Conservation (phyloP, 2,113 vertebrate species). For the Cyprinus carpio region DNA sequence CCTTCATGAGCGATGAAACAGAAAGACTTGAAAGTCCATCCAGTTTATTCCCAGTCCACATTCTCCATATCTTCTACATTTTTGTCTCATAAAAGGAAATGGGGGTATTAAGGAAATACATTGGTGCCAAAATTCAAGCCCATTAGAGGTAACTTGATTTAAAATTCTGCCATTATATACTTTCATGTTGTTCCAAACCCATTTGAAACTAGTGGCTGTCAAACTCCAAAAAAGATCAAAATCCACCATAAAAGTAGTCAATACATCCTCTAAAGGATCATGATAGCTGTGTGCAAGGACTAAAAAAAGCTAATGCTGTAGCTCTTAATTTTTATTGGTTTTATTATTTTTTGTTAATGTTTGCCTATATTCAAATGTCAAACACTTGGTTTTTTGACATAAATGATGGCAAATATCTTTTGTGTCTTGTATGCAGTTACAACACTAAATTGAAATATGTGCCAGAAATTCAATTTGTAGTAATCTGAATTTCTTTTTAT, state of each 20-base stretch:
- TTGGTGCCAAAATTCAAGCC: not conserved
- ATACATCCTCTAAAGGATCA: not conserved
- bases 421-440: too few species aligned
- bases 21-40: slow-evolving; percentile 32
- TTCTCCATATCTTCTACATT: not conserved
- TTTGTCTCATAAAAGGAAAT: not conserved
- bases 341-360: too few species aligned
- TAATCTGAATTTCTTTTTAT: too few species aligned
- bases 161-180: not conserved
- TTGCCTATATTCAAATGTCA: not conserved
- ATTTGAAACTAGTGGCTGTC: not conserved
- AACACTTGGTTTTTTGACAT: not conserved
- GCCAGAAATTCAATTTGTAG: too few species aligned
- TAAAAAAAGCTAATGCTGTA: not conserved
- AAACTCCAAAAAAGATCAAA: not conserved
- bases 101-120: not conserved
- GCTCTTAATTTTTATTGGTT: not conserved
- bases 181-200: not conserved
- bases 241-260: too few species aligned
- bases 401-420: too few species aligned
- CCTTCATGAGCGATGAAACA: slow-evolving; percentile 43
- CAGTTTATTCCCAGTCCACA: slow-evolving; percentile 18
- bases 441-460: too few species aligned
- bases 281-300: not conserved
- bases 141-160: not conserved